A percentile compares a stretch with the other conserved stretches of the same genome.
phyloP scores from a whole-genome alignment of 2,113 vertebrate species.

The Regulus satrapa region DNA sequence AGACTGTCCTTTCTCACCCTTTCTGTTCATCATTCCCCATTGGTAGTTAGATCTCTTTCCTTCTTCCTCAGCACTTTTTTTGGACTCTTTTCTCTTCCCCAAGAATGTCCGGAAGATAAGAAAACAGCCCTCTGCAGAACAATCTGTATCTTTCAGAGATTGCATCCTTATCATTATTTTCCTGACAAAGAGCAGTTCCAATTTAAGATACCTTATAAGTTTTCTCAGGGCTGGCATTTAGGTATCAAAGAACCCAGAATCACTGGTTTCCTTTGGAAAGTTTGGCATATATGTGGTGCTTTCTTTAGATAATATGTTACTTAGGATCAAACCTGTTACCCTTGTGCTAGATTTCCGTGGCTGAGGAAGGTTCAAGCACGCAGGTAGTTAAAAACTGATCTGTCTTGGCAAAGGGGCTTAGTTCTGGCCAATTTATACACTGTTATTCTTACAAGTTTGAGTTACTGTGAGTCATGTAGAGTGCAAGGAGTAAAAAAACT shows the following conservation, averaged over 20 bases:
- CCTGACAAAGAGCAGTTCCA: background rate
- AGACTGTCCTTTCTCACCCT: slow-evolving; percentile 57
- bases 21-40: slow-evolving; percentile 20
- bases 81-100: slow-evolving; percentile 14
- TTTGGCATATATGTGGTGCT: background rate
- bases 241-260: background rate
- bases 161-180: slow-evolving; percentile 18
- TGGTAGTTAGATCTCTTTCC: slow-evolving; percentile 42
- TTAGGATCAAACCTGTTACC: background rate
- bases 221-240: background rate
- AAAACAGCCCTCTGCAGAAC: background rate
- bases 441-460: slow-evolving; percentile 34
- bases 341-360: background rate
- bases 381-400: slow-evolving; percentile 7
- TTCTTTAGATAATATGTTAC: background rate
- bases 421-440: background rate
- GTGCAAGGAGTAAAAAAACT: slow-evolving; percentile 24
- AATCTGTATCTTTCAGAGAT: background rate
- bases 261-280: background rate
- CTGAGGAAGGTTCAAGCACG: background rate
- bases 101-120: slow-evolving; percentile 33
- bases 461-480: slow-evolving; percentile 22
- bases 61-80: background rate
- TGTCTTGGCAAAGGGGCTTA: background rate
- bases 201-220: background rate